Percentiles rank a stretch among this genome's conserved stretches.
These are phyloP conservation scores for Watsonalla binaria DNA, from an alignment of 2,888 invertebrate genomes.

Conservation along the genomic window DNA sequence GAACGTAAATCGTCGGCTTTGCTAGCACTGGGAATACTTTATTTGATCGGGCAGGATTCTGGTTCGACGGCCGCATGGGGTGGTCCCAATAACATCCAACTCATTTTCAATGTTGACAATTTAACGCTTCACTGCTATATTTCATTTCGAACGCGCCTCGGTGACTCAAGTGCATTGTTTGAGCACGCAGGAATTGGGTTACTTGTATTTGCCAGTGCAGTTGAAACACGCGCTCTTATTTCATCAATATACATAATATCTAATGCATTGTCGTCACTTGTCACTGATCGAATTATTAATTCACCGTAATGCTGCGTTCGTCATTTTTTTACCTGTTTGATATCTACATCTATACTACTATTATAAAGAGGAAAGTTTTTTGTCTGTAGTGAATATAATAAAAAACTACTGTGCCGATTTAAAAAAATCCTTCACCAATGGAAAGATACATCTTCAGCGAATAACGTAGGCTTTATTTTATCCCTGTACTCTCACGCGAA, in stretches of 20 bases:
- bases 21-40: conserved; percentile 43
- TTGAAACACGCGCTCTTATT: background rate
- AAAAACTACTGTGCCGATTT: no score
- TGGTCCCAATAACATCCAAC: conserved; percentile 33
- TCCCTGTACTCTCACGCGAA: no score
- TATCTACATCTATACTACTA: no score
- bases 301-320: no score
- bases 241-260: background rate
- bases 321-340: no score
- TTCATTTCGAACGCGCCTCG: conserved; percentile 12
- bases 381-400: no score
- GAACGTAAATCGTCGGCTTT: conserved; percentile 43
- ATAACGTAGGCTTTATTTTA: no score
- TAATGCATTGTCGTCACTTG: background rate
- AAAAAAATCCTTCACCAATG: no score
- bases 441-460: no score
- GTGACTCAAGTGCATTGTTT: conserved; percentile 5
- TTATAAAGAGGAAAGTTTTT: no score
- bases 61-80: conserved; percentile 48
- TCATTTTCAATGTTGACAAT: conserved; percentile 21
- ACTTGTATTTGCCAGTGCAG: background rate
- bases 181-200: conserved; percentile 1
- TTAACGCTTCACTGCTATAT: conserved; percentile 22
- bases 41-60: conserved; percentile 41
- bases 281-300: no score